Evolutionary conservation across 1,140 invertebrate genomes (phyloP).

Genomic region (Scaptodrosophila lebanonensis): DNA sequence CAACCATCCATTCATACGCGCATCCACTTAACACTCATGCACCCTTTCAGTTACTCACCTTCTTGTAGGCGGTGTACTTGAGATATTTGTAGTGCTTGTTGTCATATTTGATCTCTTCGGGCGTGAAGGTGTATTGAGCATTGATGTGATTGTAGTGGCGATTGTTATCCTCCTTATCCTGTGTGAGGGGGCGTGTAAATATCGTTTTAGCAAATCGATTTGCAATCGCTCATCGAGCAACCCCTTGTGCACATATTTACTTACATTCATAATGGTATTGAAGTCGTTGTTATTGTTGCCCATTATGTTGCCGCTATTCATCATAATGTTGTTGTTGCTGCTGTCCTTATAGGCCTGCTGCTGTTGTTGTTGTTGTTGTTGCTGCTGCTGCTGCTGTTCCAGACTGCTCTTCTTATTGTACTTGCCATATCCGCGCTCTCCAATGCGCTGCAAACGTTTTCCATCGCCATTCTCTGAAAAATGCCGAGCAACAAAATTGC

Average conservation of each 20-base stretch:
- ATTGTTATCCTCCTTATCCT: conserved; percentile 77
- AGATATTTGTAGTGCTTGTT: conserved; percentile 90
- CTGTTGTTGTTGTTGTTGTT: conserved; percentile 77
- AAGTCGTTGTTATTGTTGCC: conserved; percentile 73
- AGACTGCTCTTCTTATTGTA: conserved; percentile 81
- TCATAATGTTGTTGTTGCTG: conserved; percentile 74
- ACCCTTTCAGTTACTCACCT: conserved; percentile 64
- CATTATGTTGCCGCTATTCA: conserved; percentile 65
- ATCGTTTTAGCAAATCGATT: conserved; percentile 1
- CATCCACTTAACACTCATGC: neutral
- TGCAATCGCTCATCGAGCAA: neutral
- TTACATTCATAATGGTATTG: conserved; percentile 77
- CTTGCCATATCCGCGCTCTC: conserved; percentile 82
- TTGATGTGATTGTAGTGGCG: conserved; percentile 76
- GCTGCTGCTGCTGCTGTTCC: conserved; percentile 79
- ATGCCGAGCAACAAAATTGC: conserved; percentile 21
- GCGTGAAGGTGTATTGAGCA: conserved; percentile 82
- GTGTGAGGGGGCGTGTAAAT: neutral
- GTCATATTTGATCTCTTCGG: conserved; percentile 87
- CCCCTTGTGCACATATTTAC: conserved; percentile 6
- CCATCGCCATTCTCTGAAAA: conserved; percentile 79
- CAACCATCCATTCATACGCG: neutral
- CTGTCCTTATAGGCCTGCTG: conserved; percentile 73
- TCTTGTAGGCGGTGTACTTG: conserved; percentile 85
- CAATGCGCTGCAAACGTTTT: conserved; percentile 81